phyloP scores from a whole-genome alignment of 2,113 vertebrate genomes.

The Cnemophilus loriae region DNA sequence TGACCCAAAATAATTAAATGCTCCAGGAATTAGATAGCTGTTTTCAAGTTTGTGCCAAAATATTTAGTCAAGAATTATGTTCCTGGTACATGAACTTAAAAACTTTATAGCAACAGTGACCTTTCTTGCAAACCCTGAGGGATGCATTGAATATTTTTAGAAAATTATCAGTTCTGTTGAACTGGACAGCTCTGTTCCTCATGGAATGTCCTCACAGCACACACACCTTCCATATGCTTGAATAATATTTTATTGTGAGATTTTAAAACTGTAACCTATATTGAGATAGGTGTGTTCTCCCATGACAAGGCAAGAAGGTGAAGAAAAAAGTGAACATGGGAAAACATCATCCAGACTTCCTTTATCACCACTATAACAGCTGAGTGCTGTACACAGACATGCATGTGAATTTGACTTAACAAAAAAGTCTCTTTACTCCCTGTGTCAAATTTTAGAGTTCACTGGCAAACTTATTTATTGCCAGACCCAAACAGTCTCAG shows the following conservation, averaged over 20 bases:
- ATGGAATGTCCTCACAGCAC: not conserved
- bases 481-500: not conserved
- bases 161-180: not conserved
- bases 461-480: not conserved
- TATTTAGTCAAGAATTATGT: not conserved
- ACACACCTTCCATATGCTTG: not conserved
- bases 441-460: slow-evolving; percentile 14
- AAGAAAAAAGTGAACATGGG: not conserved
- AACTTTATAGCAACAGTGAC: not conserved
- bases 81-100: not conserved
- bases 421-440: not conserved
- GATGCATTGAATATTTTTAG: not conserved
- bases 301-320: not conserved
- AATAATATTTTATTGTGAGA: not conserved
- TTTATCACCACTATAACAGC: not conserved
- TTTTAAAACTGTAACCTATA: not conserved
- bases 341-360: not conserved
- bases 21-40: not conserved
- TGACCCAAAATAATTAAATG: not conserved
- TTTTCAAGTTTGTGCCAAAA: not conserved
- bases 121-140: not conserved
- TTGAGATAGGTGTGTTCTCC: not conserved
- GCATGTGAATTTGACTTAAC: not conserved
- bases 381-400: not conserved
- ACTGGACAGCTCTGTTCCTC: not conserved